Conservation (phyloP, 2,888 invertebrate species). For the Marasmarcha lunaedactyla region DNA sequence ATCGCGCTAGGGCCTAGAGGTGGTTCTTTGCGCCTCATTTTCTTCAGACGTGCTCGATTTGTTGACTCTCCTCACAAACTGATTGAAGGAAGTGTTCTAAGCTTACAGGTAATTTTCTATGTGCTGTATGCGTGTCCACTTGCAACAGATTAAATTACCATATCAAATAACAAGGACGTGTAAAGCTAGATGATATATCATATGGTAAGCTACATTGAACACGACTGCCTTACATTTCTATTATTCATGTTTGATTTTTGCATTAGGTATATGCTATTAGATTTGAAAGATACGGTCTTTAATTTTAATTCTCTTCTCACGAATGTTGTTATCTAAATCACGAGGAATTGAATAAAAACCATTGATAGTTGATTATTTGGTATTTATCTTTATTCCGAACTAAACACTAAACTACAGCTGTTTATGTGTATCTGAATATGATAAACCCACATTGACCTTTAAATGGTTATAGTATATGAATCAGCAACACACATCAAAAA, state of each 20-base stretch:
- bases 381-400: too few relatives aligned
- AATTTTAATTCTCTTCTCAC: neutral
- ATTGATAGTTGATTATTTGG: too few relatives aligned
- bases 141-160: conserved; percentile 43
- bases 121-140: conserved; percentile 46
- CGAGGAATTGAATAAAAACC: too few relatives aligned
- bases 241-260: conserved; percentile 6
- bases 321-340: neutral
- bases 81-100: conserved; percentile 26
- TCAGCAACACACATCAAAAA: too few relatives aligned
- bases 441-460: too few relatives aligned
- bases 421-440: too few relatives aligned
- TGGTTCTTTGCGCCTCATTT: conserved; percentile 50
- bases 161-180: conserved; percentile 55
- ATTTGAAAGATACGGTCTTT: neutral
- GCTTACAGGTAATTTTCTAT: conserved; percentile 37
- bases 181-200: conserved; percentile 51
- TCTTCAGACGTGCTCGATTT: conserved; percentile 16
- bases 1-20: conserved; percentile 26
- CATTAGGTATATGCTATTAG: neutral
- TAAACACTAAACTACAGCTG: too few relatives aligned
- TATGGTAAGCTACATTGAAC: conserved; percentile 55
- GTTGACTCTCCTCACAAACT: conserved; percentile 33
- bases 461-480: too few relatives aligned
- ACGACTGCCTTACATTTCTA: conserved; percentile 33